Percentiles rank a stretch among this genome's conserved stretches.
These are phyloP conservation scores for Pygoscelis adeliae DNA, from an alignment of 2,113 vertebrate species.

Conservation along the genomic window DNA sequence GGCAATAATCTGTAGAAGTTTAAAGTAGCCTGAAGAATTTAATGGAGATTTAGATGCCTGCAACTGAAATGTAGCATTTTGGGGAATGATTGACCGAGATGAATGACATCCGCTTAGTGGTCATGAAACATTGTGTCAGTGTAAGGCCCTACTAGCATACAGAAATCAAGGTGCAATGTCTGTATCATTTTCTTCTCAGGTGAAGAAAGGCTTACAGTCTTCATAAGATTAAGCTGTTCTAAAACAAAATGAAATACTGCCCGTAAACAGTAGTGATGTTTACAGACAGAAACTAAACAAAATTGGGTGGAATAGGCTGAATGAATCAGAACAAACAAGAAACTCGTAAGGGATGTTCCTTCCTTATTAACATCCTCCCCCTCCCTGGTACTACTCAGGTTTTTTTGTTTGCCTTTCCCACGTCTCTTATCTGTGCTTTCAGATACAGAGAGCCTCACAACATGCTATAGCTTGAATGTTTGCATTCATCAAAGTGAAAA, in stretches of 20 bases:
- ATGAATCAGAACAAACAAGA: background rate
- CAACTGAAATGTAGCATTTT: background rate
- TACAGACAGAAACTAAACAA: background rate
- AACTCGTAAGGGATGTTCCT: background rate
- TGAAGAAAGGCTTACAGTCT: background rate
- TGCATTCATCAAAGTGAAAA: background rate
- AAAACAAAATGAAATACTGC: background rate
- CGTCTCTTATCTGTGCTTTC: background rate
- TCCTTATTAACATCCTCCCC: background rate
- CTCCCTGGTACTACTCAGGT: background rate
- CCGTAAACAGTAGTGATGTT: background rate
- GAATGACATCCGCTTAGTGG: background rate
- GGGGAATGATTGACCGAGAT: background rate
- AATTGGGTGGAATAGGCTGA: background rate
- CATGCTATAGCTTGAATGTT: background rate
- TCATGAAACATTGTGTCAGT: background rate
- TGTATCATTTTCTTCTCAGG: background rate
- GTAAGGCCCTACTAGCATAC: background rate
- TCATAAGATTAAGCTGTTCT: background rate
- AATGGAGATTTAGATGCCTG: background rate
- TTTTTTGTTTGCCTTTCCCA: constrained; percentile 38
- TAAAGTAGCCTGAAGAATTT: background rate
- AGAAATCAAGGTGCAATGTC: background rate
- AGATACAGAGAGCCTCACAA: background rate
- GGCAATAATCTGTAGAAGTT: background rate